These are phyloP conservation scores for Percopsis transmontana DNA, from an alignment of 2,113 vertebrate genomes.

Conservation along the genomic window DNA sequence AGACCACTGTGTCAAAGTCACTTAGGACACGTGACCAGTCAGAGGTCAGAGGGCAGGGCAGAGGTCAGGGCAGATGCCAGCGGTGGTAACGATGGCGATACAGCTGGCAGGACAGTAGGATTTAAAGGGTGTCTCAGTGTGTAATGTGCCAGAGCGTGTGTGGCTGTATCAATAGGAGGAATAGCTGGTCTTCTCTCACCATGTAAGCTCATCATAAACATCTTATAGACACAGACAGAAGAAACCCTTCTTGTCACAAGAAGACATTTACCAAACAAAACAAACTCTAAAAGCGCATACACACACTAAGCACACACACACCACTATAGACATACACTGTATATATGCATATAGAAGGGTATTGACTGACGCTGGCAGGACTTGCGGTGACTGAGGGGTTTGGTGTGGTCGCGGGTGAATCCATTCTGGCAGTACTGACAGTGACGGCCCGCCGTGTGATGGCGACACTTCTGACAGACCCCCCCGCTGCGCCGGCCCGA, in stretches of 20 bases:
- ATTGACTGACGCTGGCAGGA: conserved; percentile 89
- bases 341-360: too few relatives aligned
- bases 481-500: conserved; percentile 87
- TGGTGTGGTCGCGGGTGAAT: conserved; percentile 82
- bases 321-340: conserved; percentile 29
- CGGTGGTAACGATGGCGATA: conserved; percentile 47
- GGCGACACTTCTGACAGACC: conserved; percentile 87
- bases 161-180: conserved; percentile 5
- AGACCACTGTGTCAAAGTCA: conserved; percentile 61
- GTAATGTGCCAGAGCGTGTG: neutral
- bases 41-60: conserved; percentile 70
- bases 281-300: too few relatives aligned
- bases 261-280: too few relatives aligned
- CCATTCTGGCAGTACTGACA: conserved; percentile 90
- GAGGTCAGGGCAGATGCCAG: conserved; percentile 65
- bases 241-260: too few relatives aligned
- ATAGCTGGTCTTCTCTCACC: conserved; percentile 58
- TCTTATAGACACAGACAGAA: neutral
- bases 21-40: conserved; percentile 68
- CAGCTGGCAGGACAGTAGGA: conserved; percentile 46
- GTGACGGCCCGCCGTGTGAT: conserved; percentile 86
- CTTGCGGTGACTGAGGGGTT: conserved; percentile 80
- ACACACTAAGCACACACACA: conserved; percentile 3
- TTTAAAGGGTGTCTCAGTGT: neutral
- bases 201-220: conserved; percentile 72